Evolutionary conservation across 92 coral and sea anemone species (phyloP), one percentile per base, ranked within the genome.

Genomic region (Scolanthus callimorphus): DNA sequence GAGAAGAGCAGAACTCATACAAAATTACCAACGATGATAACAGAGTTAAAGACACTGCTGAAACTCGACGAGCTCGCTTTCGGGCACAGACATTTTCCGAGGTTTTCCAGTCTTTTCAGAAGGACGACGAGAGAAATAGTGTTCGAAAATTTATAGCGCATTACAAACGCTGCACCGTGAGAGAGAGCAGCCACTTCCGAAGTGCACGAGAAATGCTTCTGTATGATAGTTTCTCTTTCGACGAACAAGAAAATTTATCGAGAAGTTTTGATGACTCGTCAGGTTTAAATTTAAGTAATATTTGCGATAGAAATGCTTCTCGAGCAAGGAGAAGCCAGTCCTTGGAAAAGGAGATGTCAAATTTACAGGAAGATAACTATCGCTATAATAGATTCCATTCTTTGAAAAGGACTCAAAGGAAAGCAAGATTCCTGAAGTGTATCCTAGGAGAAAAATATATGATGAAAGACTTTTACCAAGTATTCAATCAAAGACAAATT

Each of bases 381-480:
- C 15, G n/a, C n/a, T n/a, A n/a, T n/a, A n/a, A n/a, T n/a, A n/a
- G n/a, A n/a, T n/a, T n/a, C n/a, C n/a, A n/a, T n/a, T n/a, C n/a
- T n/a, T n/a, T n/a, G n/a, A n/a, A n/a, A n/a, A n/a, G n/a, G n/a
- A n/a, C n/a, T n/a, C n/a, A 20, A 11, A 11, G 17, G 23, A 9
- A 11, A 4, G 29, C 9, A 20, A 25, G 19, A 44, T 67, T 11
- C 87, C 87, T 15, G 26, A 72, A 10, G 69, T 49, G 26, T 52
- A 52, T 9, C 62, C 52, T 34, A 60, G 67, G 17, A 68, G 84
- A 28, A 85, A 80, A 45, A 45, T 81, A 4, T 85, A 81, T 45
- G 91, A 85, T 17, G 91, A 85, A 47, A 53, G 91, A 27, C 49
- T 85, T n/a, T 29, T 85, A 17, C 91, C 91, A 9, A 46, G 52